Base-by-base conservation (phyloP, 64 coral and sea anemone genomes). In the Astreopora myriophthalma region DNA sequence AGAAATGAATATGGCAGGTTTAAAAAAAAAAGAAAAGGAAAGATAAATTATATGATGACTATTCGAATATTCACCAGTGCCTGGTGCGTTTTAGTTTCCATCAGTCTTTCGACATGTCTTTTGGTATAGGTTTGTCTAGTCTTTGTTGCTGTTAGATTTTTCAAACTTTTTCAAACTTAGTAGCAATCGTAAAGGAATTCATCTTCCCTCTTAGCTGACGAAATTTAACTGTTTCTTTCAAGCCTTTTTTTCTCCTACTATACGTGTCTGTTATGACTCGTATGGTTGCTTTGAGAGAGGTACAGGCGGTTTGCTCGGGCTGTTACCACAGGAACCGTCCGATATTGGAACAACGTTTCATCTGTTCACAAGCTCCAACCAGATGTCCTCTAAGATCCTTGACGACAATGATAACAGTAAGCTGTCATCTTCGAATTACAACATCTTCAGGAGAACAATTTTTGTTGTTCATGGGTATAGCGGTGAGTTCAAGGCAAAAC, bases 211-310 rank as follows among this genome's bases (percentile, higher is more conserved):
- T n/a, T n/a, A n/a, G n/a, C n/a, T n/a, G n/a, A n/a, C n/a, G n/a
- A n/a, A n/a, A n/a, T n/a, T n/a, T n/a, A n/a, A n/a, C 9, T 34
- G 8, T 72, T 64, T 11, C 9, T 26, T 64, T 64, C 5, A n/a
- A 64, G 23, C 11, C 20, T 64, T n/a, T n/a, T 64, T 64, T n/a
- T 16, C 4, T 5, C 3, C 0, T 4, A 8, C 3, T 6, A 58
- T 2, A 58, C 10, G 17, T 16, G 87, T 90, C 57, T 94, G 87
- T 48, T 91, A 90, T 52, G 66, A 48, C 14, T 24, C 61, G 6
- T 89, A 94, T 8, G 95, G 95, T n/a, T 91, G 91, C 42, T 97
- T 97, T 9, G 73, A 74, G 71, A 66, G 44, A 32, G 1, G 80
- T 80, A 12, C 76, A 74, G 0, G 77, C 86, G 28, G 48, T 89